Evolutionary conservation across 2,888 invertebrate species (phyloP), one percentile per base, ranked within the genome.

Genomic region (Tetragnatha montana): DNA sequence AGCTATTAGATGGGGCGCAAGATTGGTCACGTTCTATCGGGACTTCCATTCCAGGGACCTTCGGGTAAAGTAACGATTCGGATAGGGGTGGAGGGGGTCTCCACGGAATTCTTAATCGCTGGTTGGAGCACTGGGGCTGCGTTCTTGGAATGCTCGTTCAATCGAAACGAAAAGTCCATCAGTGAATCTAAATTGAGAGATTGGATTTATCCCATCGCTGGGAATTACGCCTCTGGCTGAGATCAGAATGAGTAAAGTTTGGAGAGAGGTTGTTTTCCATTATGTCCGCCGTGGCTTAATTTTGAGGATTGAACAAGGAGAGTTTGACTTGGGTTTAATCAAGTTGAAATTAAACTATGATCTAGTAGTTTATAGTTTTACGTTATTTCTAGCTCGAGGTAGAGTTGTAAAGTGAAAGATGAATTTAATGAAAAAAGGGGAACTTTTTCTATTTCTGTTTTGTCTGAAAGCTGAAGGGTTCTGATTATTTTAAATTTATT

Each of bases 11-110:
- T 83, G 75, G 60, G 68, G 69, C 35, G 60, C 35, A 35, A 83
- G 83, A 76, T 83, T 83, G 83, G 76, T 50, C 83, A 83, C 83
- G 83, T 83, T 83, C 83, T 68, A 60, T 75, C 19, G 35, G n/a
- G n/a, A 47, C 50, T 51, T 22, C 60, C 74, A 73, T 74, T 82
- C 50, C n/a, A 22, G 8, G n/a, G 6, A 19, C 73, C 69, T 78
- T 78, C 78, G 78, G 78, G 78, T 76, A 50, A 19, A 3, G 21
- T 78, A 60, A 78, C 68, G 81, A 81, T 50, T 51, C 17, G 50
- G 50, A 81, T 51, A 10, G 17, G 51, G 73, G 19, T 60, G 73
- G 82, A 4, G 60, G 74, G 74, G 49, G 75, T 7, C 75, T 68
- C 51, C 35, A 19, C 51, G 70, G 75, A 83, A 83, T 83, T 83